Evolutionary conservation across 2,797 vertebrate genomes (phyloP).

Genomic region (Sebastes kiyomatsui): DNA sequence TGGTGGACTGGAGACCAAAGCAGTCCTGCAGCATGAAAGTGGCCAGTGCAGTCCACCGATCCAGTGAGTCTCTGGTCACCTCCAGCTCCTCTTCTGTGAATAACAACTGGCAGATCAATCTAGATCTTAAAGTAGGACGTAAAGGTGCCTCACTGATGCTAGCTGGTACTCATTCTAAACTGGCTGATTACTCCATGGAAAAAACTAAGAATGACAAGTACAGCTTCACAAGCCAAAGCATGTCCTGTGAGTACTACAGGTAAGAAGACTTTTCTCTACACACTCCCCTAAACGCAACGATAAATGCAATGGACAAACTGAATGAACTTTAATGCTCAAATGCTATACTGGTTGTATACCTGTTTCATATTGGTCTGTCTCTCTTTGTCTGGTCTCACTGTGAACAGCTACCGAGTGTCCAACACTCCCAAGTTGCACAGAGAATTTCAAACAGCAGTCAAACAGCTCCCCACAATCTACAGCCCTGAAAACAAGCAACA

Average conservation of each 20-base stretch:
- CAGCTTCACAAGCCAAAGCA: constrained; percentile 81
- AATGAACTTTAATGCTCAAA: no score
- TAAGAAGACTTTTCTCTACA: constrained; percentile 47
- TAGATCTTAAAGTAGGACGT: constrained; percentile 32
- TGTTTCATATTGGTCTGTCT: not conserved
- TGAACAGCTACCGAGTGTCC: constrained; percentile 80
- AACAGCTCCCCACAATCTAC: constrained; percentile 79
- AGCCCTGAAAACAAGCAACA: constrained; percentile 40
- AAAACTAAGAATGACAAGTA: constrained; percentile 87
- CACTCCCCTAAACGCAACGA: not conserved
- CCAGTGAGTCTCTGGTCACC: constrained; percentile 78
- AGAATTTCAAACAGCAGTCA: constrained; percentile 79
- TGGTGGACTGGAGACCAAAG: constrained; percentile 79
- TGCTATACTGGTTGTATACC: accelerated
- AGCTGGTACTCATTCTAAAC: constrained; percentile 82
- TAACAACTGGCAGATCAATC: constrained; percentile 83
- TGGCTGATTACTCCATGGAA: constrained; percentile 82
- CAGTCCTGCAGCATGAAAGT: constrained; percentile 79
- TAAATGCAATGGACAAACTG: no score
- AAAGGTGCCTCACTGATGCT: constrained; percentile 36
- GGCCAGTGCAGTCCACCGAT: constrained; percentile 70
- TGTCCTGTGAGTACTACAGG: constrained; percentile 88
- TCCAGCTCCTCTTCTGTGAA: constrained; percentile 65
- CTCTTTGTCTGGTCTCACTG: not conserved
- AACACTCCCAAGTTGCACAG: constrained; percentile 61